These are phyloP conservation scores for Melanophora roralis DNA, from an alignment of 2,888 invertebrate genomes.

Conservation along the genomic window DNA sequence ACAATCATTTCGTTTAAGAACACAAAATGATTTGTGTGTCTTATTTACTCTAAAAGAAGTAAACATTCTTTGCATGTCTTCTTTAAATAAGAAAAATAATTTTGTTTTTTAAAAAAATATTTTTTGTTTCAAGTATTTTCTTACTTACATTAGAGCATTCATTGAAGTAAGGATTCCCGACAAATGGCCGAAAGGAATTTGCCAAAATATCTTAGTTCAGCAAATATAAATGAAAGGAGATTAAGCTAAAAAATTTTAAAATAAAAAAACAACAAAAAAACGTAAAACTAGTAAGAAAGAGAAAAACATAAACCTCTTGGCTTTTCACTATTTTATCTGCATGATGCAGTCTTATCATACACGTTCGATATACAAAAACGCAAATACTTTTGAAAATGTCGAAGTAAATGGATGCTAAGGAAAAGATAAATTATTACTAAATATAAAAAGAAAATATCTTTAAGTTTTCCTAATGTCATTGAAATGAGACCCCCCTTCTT, in stretches of 20 bases:
- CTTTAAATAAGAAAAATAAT: background rate
- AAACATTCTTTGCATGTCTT: background rate
- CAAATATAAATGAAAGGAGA: background rate
- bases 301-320: constrained; percentile 21
- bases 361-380: too few relatives aligned
- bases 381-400: constrained; percentile 9
- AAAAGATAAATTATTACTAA: constrained; percentile 26
- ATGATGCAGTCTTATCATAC: constrained; percentile 5
- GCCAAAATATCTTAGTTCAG: constrained; percentile 24
- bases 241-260: background rate
- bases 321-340: background rate
- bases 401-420: constrained; percentile 17
- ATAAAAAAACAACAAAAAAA: background rate
- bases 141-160: too few relatives aligned
- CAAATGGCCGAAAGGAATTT: constrained; percentile 10
- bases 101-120: background rate
- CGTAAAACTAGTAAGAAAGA: background rate
- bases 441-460: background rate
- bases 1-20: background rate
- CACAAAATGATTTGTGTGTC: constrained; percentile 14
- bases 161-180: too few relatives aligned
- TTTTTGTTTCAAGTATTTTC: background rate
- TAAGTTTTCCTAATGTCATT: constrained; percentile 21
- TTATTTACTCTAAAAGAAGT: background rate
- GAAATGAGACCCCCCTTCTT: constrained; percentile 10